A percentile compares a stretch with the other conserved stretches of the same genome.
phyloP scores from a whole-genome alignment of 1,140 invertebrate genomes.

The Globodera rostochiensis region DNA sequence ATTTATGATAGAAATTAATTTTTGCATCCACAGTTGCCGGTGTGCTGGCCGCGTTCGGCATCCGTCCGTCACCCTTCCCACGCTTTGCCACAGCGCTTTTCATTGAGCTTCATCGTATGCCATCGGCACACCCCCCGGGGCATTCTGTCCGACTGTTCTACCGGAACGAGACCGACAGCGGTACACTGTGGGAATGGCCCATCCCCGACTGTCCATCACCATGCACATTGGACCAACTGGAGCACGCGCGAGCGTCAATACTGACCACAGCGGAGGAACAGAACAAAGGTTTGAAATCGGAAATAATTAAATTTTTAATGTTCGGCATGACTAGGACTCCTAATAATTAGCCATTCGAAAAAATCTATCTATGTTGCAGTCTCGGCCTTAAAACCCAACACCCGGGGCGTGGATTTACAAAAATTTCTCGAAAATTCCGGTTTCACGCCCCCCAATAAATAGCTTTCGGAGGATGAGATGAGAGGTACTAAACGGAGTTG shows the following conservation, averaged over 20 bases:
- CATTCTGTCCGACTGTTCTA: slow-evolving; percentile 51
- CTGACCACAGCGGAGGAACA: slow-evolving; percentile 45
- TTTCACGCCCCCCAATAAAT: too few relatives aligned
- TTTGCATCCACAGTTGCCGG: slow-evolving; percentile 37
- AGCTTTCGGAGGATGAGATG: too few relatives aligned
- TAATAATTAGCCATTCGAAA: too few relatives aligned
- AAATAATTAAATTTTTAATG: neutral
- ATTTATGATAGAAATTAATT: too few relatives aligned
- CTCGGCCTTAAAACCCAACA: too few relatives aligned
- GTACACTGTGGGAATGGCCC: slow-evolving; percentile 40
- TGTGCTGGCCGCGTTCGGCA: slow-evolving; percentile 47
- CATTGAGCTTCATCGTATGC: slow-evolving; percentile 38
- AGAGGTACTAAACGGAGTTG: too few relatives aligned
- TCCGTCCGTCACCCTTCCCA: slow-evolving; percentile 38
- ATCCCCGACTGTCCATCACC: slow-evolving; percentile 39
- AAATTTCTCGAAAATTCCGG: too few relatives aligned
- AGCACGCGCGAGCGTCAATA: slow-evolving; percentile 7
- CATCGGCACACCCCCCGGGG: neutral
- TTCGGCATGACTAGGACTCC: neutral
- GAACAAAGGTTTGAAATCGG: slow-evolving; percentile 3
- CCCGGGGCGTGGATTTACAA: too few relatives aligned
- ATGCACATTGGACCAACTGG: slow-evolving; percentile 33
- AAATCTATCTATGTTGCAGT: too few relatives aligned
- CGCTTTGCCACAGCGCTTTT: slow-evolving; percentile 40
- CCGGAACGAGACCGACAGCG: slow-evolving; percentile 50